A percentile compares a stretch with the other conserved stretches of the same genome.
Conservation (phyloP, 2,113 vertebrate species). For the Barbus barbus region DNA sequence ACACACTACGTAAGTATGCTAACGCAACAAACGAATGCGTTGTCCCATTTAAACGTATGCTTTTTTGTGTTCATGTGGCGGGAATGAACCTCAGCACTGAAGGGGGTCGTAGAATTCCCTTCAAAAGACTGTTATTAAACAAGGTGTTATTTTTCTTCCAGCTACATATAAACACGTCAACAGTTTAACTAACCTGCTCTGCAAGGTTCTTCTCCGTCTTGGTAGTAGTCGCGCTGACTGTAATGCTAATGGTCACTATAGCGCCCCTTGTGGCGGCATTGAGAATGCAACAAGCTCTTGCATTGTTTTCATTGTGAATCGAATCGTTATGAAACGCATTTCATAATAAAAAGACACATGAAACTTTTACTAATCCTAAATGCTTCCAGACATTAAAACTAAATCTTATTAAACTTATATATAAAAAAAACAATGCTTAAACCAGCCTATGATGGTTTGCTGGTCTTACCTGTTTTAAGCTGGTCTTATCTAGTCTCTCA, state of each 20-base stretch:
- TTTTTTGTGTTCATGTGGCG: too few species aligned
- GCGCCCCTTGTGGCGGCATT: background rate
- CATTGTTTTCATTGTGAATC: background rate
- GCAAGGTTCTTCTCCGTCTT: background rate
- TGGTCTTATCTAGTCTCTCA: too few species aligned
- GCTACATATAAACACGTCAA: background rate
- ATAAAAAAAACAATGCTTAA: background rate
- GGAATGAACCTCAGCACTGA: too few species aligned
- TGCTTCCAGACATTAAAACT: too few species aligned
- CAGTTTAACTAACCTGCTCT: background rate
- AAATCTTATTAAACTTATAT: too few species aligned
- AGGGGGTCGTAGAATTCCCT: too few species aligned
- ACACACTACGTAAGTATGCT: background rate
- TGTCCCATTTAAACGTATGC: background rate
- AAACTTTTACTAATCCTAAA: background rate
- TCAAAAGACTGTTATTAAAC: too few species aligned
- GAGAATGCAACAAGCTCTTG: background rate
- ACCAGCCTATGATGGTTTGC: background rate
- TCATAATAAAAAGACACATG: background rate
- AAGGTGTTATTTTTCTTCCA: background rate
- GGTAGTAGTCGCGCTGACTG: background rate
- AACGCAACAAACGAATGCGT: too few species aligned
- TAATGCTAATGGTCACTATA: background rate
- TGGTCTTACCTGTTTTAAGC: background rate
- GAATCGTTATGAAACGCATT: background rate